Base-by-base conservation (phyloP, 2,888 invertebrate species). In the Congeria kusceri region DNA sequence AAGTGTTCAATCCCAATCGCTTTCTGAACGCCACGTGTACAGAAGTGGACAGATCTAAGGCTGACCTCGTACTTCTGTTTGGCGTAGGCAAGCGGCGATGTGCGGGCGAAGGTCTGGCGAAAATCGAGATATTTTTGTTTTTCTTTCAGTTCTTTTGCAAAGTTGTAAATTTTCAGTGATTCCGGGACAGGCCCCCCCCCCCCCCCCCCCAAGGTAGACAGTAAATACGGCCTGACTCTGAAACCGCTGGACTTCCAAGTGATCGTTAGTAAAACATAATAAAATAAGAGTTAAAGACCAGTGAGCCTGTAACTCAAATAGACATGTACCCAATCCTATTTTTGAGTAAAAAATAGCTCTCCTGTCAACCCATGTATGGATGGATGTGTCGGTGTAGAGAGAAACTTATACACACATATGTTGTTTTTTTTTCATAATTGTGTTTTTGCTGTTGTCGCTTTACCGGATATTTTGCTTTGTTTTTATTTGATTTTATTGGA, bases 121-220 rank as follows among this genome's bases (percentile, higher is more conserved):
- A 82, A 27, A 80, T 88, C 84, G 91, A 92, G 82, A 65, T 92
- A 20, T 89, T 91, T 61, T 46, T 92, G 44, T 92, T 90, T n/a
- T n/a, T 75, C 87, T 92, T 59, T 62, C 88, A 11, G 81, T 83
- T 9, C 61, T 92, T 63, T 61, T 92, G 57, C 90, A 91, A 79
- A 77, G 74, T 20, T 91, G 90, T 58, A 83, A 75, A 32, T 87
- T 90, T 77, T 57, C 63, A 20, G 64, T 67, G 1, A 83, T 86
- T 9, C 65, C 78, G 0, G 88, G 86, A 1, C 82, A 81, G 9
- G 67, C n/a, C 39, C 39, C 39, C 13, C 13, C 1, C 39, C 9
- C 13, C 13, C 39, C 15, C 39, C 62, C 3, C 87, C 86, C 0
- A 62, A 74, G 18, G 74, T 90, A 9, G 88, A 89, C 65, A 88